Conservation (phyloP, 2,888 invertebrate genomes). For the Laspeyria flexula region DNA sequence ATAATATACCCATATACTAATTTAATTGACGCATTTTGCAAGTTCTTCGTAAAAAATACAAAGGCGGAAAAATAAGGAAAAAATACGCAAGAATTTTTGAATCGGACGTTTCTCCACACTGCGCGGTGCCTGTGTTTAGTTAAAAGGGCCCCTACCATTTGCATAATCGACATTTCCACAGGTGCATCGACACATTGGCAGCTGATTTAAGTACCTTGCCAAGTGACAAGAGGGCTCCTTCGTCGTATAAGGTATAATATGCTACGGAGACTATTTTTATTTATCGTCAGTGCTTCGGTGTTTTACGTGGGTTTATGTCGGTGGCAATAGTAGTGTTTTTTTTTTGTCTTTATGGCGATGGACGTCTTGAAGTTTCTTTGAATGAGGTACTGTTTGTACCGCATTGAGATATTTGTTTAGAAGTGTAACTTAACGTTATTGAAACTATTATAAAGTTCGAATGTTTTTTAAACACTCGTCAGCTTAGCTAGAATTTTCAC, state of each 20-base stretch:
- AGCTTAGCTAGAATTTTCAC: too few relatives aligned
- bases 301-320: constrained; percentile 48
- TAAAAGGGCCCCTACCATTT: constrained; percentile 72
- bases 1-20: constrained; percentile 4
- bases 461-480: too few relatives aligned
- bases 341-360: constrained; percentile 18
- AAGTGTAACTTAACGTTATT: too few relatives aligned
- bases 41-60: background rate
- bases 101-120: constrained; percentile 56
- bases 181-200: constrained; percentile 75
- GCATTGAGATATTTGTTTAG: background rate
- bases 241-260: constrained; percentile 78
- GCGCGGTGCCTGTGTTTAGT: constrained; percentile 73
- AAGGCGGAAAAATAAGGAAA: constrained; percentile 23
- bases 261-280: constrained; percentile 71
- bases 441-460: too few relatives aligned
- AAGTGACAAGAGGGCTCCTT: constrained; percentile 71
- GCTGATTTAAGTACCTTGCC: constrained; percentile 77
- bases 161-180: constrained; percentile 84
- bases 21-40: constrained; percentile 33
- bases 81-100: constrained; percentile 54
- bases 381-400: constrained; percentile 2
- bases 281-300: constrained; percentile 56
- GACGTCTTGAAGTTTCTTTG: constrained; percentile 24
- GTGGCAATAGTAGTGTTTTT: constrained; percentile 32